Percentiles rank a stretch among this genome's conserved stretches.
Conservation (phyloP, 2,113 vertebrate species). For the Smithornis capensis region DNA sequence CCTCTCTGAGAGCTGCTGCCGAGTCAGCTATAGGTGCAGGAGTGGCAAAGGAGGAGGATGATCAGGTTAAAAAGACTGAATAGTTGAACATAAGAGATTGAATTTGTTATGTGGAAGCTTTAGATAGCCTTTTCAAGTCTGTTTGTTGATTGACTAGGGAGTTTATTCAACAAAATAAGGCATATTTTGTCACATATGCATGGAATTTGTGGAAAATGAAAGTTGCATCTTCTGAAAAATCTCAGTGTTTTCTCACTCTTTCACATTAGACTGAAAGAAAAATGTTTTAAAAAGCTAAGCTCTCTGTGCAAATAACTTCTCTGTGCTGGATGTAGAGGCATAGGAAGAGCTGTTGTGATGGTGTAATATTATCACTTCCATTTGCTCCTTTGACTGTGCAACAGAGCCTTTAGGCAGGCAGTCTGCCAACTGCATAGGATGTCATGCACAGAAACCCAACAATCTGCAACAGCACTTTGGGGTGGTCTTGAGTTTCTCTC, state of each 20-base stretch:
- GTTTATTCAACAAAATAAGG: neutral
- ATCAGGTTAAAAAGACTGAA: neutral
- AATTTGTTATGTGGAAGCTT: neutral
- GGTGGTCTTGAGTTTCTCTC: neutral
- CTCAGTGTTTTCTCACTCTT: neutral
- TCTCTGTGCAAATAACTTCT: neutral
- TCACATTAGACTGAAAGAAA: neutral
- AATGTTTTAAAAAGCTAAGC: neutral
- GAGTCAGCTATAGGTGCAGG: neutral
- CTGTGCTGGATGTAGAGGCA: neutral
- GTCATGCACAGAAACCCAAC: neutral
- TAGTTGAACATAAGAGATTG: neutral
- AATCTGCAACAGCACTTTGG: neutral
- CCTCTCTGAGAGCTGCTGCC: neutral
- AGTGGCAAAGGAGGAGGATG: neutral
- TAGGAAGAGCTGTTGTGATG: neutral
- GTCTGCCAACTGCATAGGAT: neutral
- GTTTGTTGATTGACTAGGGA: neutral
- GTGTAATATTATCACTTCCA: neutral
- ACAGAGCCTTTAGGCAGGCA: neutral
- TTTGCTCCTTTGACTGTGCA: neutral
- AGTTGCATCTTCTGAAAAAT: neutral
- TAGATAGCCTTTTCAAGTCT: neutral
- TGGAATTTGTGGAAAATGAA: neutral
- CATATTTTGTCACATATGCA: neutral